Conservation (phyloP, 2,888 invertebrate genomes). For the Tortricodes alternella region DNA sequence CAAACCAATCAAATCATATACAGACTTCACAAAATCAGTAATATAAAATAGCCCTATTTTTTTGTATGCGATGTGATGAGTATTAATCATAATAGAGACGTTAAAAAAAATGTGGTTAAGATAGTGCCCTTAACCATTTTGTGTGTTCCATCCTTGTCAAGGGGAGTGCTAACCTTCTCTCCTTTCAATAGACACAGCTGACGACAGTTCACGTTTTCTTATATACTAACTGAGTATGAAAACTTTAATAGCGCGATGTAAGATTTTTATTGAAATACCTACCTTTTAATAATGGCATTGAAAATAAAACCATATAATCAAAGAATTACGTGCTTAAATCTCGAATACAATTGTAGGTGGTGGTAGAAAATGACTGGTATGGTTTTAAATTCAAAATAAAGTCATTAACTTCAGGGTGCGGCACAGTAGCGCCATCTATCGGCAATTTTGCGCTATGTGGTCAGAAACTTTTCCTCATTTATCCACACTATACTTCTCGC, state of each 20-base stretch:
- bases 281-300: not conserved
- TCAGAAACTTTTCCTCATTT: no score
- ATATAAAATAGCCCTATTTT: no score
- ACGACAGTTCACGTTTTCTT: conserved; percentile 4
- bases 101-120: conserved; percentile 42
- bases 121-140: conserved; percentile 43
- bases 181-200: conserved; percentile 96
- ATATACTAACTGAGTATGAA: conserved; percentile 38
- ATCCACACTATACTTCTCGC: no score
- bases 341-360: not conserved
- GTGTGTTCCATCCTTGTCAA: conserved; percentile 94
- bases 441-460: no score
- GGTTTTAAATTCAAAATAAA: not conserved
- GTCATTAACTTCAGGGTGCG: not conserved
- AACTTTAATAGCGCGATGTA: conserved; percentile 38
- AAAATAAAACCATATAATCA: not conserved
- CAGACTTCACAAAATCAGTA: no score
- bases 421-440: conserved; percentile 22
- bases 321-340: not conserved
- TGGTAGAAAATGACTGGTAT: not conserved
- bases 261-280: not conserved
- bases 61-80: no score
- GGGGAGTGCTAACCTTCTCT: conserved; percentile 98
- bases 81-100: no score
- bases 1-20: no score